Evolutionary conservation across 2,888 invertebrate genomes (phyloP).

Genomic region (Caenorhabditis japonica): DNA sequence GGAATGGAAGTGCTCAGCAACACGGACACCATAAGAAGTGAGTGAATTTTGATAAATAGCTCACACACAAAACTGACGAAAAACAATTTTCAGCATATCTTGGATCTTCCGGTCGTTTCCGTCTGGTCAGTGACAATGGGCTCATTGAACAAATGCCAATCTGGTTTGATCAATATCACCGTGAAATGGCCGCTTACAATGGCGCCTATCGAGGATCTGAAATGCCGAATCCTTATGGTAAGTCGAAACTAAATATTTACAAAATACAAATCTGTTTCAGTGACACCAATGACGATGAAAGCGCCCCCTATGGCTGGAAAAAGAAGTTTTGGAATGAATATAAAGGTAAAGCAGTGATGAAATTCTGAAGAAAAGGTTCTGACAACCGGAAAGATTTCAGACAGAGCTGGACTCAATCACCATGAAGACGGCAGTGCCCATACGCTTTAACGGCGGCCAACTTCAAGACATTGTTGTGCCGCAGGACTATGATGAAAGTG

Average conservation of each 20-base stretch:
- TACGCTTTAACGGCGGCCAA: slow-evolving; percentile 31
- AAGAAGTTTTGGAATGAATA: slow-evolving; percentile 23
- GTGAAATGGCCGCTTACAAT: slow-evolving; percentile 14
- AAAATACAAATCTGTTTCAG: neutral
- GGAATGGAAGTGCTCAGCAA: slow-evolving; percentile 46
- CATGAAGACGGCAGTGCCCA: slow-evolving; percentile 42
- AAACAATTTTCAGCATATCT: slow-evolving; percentile 29
- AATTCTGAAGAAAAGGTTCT: neutral
- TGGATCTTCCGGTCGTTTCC: slow-evolving; percentile 56
- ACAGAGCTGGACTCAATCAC: slow-evolving; percentile 31
- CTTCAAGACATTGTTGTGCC: slow-evolving; percentile 11
- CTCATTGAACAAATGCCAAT: slow-evolving; percentile 50
- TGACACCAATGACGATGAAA: slow-evolving; percentile 19
- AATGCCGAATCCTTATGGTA: slow-evolving; percentile 23
- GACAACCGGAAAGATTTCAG: slow-evolving; percentile 19
- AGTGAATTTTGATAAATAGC: neutral
- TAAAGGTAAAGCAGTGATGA: slow-evolving; percentile 9
- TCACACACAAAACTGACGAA: too few relatives aligned
- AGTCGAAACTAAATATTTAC: neutral
- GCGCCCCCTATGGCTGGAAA: slow-evolving; percentile 6
- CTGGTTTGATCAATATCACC: slow-evolving; percentile 53
- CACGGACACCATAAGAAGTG: slow-evolving; percentile 30
- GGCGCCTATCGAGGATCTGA: slow-evolving; percentile 30
- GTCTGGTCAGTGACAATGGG: slow-evolving; percentile 55
- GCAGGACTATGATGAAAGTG: slow-evolving; percentile 27